Conservation (phyloP, 2,797 vertebrate genomes). For the Ceryle rudis region DNA sequence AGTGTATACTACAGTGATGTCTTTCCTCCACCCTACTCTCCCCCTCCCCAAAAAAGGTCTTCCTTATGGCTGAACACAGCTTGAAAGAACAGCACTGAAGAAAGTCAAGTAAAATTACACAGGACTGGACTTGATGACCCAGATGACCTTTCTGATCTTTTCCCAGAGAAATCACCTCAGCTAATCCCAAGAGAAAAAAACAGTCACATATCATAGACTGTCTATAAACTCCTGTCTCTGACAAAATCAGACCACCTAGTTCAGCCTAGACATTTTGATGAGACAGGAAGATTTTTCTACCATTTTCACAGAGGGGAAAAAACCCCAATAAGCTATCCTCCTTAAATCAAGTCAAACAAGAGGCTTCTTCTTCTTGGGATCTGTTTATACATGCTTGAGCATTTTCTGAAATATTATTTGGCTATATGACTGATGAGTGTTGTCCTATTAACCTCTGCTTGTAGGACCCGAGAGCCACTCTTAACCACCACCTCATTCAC, state of each 20-base stretch:
- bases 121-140: not conserved
- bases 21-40: fast-evolving
- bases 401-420: not conserved
- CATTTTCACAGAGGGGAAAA: not conserved
- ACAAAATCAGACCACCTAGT: not conserved
- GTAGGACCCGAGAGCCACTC: not conserved
- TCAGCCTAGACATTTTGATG: not conserved
- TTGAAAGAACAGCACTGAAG: not conserved
- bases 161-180: not conserved
- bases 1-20: no score
- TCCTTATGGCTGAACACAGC: not conserved
- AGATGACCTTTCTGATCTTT: not conserved
- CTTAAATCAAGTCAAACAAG: not conserved
- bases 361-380: not conserved
- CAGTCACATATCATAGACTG: fast-evolving
- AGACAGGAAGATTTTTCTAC: not conserved
- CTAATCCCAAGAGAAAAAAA: not conserved
- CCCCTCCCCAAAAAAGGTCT: not conserved
- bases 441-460: not conserved
- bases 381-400: not conserved
- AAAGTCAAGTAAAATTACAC: not conserved
- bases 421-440: not conserved
- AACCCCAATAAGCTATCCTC: fast-evolving
- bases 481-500: not conserved
- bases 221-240: not conserved